Base-by-base conservation (phyloP, 92 coral and sea anemone genomes). In the Micromussa lordhowensis region DNA sequence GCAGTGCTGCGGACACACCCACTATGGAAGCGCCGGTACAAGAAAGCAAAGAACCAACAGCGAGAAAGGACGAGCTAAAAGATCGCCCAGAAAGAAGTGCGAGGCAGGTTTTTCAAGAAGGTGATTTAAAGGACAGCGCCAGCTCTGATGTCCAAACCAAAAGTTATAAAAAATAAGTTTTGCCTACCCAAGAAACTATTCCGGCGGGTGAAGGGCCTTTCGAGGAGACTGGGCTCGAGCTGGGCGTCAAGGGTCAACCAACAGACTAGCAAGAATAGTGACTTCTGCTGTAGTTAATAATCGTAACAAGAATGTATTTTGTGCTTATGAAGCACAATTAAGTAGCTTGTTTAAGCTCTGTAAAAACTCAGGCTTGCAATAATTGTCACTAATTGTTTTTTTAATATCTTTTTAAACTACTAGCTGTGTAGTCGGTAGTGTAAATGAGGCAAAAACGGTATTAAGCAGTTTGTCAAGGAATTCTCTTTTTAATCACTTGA, bases 151-250 rank as follows among this genome's bases (percentile, higher is more conserved):
- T 29, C 35, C 57, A 49, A 53, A 44, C 66, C 2, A 49, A 80
- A 31, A 40, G 53, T 63, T 58, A 11, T 18, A 69, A 30, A 40
- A 68, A 69, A 15, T 78, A 82, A 49, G 66, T 49, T 68, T 32
- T 68, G 2, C 78, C 86, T 4, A 68, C 86, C 17, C 86, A 70
- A 51, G 86, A 82, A 32, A 82, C 86, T 38, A 68, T 69, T 64
- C 36, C 77, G 22, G 48, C 86, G 14, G 86, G 86, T 29, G 48
- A 82, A 71, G 86, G 86, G 16, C 86, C 86, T 44, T 71, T 71
- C 32, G 79, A 71, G 53, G 79, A 83, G 69, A 69, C 78, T 53
- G 78, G 87, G 78, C 68, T 70, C 1, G 87, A 49, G 51, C 21
- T 82, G 77, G 87, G 79, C 68, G 30, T 83, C 79, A 83, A 70